Conservation (phyloP, 2,888 invertebrate species). For the Celastrina argiolus region DNA sequence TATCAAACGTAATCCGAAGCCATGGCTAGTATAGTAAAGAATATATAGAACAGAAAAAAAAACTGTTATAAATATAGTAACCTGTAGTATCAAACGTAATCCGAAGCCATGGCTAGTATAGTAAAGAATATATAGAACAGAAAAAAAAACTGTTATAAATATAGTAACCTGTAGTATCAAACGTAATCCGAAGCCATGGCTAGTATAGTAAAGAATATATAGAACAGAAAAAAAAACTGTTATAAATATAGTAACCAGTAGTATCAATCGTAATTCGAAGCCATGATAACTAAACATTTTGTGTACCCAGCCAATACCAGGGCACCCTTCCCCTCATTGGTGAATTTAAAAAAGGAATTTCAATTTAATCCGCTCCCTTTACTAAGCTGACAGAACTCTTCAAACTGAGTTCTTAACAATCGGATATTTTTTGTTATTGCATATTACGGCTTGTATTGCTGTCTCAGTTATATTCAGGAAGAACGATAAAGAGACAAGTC, state of each 20-base stretch:
- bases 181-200: not conserved
- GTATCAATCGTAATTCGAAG: not conserved
- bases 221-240: too few species aligned
- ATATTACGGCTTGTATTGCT: not conserved
- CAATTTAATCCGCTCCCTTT: constrained; percentile 71
- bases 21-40: too few species aligned
- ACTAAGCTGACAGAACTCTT: constrained; percentile 52
- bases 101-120: too few species aligned
- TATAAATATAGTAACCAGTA: not conserved
- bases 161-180: not conserved
- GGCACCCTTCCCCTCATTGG: constrained; percentile 69
- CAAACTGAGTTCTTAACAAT: constrained; percentile 32
- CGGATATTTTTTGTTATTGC: not conserved
- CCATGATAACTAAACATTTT: not conserved
- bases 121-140: too few species aligned
- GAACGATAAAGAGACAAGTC: not conserved
- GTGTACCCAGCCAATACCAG: constrained; percentile 62
- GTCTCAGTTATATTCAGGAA: not conserved
- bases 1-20: too few species aligned
- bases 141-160: not conserved
- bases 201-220: too few species aligned
- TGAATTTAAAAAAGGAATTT: constrained; percentile 74
- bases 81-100: too few species aligned
- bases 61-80: too few species aligned
- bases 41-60: too few species aligned